Percentiles rank a stretch among this genome's conserved stretches.
These are phyloP conservation scores for Drosophila pseudotakahashii DNA, from an alignment of 2,888 invertebrate genomes.

Conservation along the genomic window DNA sequence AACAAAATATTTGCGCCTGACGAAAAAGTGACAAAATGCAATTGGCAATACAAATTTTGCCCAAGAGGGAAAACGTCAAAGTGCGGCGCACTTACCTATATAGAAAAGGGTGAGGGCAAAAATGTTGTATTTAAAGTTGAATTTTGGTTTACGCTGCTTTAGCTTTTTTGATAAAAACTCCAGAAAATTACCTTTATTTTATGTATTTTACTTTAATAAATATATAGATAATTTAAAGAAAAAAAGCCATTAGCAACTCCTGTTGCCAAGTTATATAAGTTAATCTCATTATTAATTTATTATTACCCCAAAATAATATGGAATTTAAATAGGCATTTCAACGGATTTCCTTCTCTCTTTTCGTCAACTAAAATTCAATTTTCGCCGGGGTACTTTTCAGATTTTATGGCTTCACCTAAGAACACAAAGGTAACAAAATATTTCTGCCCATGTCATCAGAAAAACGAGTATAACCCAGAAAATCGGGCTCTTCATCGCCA, in stretches of 20 bases:
- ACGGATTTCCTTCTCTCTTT: background rate
- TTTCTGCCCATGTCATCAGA: slow-evolving; percentile 19
- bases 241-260: too few relatives aligned
- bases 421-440: slow-evolving; percentile 7
- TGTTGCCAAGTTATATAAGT: too few relatives aligned
- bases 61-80: background rate
- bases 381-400: background rate
- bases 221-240: too few relatives aligned
- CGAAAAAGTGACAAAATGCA: slow-evolving; percentile 26
- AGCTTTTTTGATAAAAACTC: background rate
- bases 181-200: background rate
- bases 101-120: background rate
- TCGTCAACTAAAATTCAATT: slow-evolving; percentile 7
- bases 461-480: slow-evolving; percentile 3
- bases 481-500: slow-evolving; percentile 4
- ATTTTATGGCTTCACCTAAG: background rate
- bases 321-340: too few relatives aligned
- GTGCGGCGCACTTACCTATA: background rate
- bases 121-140: background rate
- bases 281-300: too few relatives aligned
- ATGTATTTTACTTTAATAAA: too few relatives aligned
- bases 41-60: slow-evolving; percentile 14
- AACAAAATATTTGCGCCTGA: slow-evolving; percentile 45
- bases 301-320: too few relatives aligned
- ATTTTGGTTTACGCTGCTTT: background rate